These are phyloP conservation scores for Anas georgica DNA, from an alignment of 2,797 vertebrate genomes.

Conservation along the genomic window DNA sequence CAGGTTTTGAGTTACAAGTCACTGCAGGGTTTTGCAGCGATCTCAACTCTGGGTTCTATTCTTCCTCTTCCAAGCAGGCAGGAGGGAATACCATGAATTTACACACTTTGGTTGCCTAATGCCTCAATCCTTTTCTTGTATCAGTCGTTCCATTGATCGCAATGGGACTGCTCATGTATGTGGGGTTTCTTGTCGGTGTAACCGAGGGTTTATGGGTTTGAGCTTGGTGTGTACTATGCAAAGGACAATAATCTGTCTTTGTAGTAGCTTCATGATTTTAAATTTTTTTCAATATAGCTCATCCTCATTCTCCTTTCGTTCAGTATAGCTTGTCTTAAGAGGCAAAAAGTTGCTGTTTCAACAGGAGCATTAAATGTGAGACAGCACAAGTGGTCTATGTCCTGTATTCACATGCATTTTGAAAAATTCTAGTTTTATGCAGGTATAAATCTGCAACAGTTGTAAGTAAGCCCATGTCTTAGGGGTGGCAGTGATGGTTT, in stretches of 20 bases:
- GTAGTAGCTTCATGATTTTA: conserved; percentile 17
- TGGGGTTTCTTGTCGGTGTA: background rate
- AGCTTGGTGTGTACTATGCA: conserved; percentile 28
- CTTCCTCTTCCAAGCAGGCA: background rate
- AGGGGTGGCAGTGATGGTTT: background rate
- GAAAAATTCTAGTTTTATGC: background rate
- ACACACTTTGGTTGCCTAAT: background rate
- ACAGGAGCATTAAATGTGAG: background rate
- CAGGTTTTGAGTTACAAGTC: background rate
- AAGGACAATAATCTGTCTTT: background rate
- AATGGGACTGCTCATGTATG: background rate
- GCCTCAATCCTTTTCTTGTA: background rate
- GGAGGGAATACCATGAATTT: conserved; percentile 9
- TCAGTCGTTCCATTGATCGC: background rate
- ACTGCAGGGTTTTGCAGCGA: conserved; percentile 2
- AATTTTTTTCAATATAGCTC: background rate
- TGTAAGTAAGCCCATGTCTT: background rate
- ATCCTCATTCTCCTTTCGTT: conserved; percentile 38
- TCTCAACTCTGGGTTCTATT: conserved; percentile 25
- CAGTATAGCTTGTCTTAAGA: background rate
- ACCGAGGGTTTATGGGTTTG: background rate
- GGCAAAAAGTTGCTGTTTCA: conserved; percentile 4
- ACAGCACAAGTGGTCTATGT: background rate
- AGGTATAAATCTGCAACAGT: background rate
- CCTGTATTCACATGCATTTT: background rate